phyloP scores from a whole-genome alignment of 2,888 invertebrate genomes.

The Acanthoscelides obtectus region DNA sequence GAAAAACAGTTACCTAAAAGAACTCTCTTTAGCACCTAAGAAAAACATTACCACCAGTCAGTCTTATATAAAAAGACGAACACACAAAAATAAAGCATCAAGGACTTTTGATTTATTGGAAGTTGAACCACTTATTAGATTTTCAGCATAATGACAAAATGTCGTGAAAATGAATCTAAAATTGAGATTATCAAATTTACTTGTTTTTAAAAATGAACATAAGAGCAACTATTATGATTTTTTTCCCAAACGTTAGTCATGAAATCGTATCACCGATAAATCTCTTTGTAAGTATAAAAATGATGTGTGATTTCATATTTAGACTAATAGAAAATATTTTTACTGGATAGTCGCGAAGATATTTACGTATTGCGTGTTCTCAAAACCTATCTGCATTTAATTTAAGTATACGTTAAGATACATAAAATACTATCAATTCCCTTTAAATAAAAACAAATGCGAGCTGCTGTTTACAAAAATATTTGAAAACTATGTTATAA shows the following conservation, averaged over 20 bases:
- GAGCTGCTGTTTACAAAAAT: background rate
- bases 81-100: slow-evolving; percentile 12
- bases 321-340: background rate
- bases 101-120: background rate
- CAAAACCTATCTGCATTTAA: background rate
- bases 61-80: slow-evolving; percentile 16
- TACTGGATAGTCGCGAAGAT: background rate
- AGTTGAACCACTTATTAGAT: background rate
- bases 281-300: too few species aligned
- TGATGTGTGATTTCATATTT: background rate
- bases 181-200: too few species aligned
- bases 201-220: too few species aligned
- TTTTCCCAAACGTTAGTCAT: too few species aligned
- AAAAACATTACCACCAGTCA: slow-evolving; percentile 14
- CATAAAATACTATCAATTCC: background rate
- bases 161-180: background rate
- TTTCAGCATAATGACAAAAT: too few species aligned
- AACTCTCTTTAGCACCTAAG: slow-evolving; percentile 15
- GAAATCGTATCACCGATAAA: too few species aligned
- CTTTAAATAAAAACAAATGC: background rate
- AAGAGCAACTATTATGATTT: too few species aligned
- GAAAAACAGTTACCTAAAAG: slow-evolving; percentile 2
- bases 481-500: background rate
- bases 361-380: background rate
- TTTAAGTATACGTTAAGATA: background rate